Conservation (phyloP, 1,140 invertebrate genomes). For the Ganaspis sp. region DNA sequence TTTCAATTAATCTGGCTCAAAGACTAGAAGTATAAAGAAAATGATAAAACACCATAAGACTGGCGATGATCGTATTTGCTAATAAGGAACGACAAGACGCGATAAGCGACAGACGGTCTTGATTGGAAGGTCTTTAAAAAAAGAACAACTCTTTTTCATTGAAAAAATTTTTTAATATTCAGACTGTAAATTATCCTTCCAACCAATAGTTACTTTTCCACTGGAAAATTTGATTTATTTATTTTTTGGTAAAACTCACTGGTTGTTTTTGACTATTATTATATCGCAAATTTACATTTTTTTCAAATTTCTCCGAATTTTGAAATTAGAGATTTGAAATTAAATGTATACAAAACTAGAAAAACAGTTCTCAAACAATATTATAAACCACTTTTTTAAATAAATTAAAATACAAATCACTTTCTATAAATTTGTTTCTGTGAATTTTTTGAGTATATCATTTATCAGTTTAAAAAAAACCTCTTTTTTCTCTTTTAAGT, state of each 20-base stretch:
- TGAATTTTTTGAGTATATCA: no score
- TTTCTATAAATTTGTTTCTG: no score
- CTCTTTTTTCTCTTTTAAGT: no score
- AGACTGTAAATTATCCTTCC: neutral
- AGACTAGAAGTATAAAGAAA: constrained; percentile 6
- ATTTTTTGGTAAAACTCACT: constrained; percentile 1
- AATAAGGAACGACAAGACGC: constrained; percentile 60
- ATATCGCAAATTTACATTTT: neutral
- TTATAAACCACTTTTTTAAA: no score
- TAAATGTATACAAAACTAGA: neutral
- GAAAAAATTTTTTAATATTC: neutral
- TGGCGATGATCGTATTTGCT: constrained; percentile 16
- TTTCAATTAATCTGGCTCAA: neutral
- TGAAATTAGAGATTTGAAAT: neutral
- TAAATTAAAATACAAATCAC: no score
- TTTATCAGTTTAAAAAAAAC: no score
- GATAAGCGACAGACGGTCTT: constrained; percentile 19
- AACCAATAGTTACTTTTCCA: neutral
- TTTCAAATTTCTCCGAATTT: neutral
- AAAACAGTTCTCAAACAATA: neutral
- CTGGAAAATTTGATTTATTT: neutral
- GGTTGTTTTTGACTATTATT: neutral
- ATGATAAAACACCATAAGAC: constrained; percentile 18
- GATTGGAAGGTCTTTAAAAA: neutral
- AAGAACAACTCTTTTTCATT: neutral